A percentile compares a stretch with the other conserved stretches of the same genome.
These are phyloP conservation scores for Pocillopora meandrina DNA, from an alignment of 92 coral and sea anemone species.

Conservation along the genomic window DNA sequence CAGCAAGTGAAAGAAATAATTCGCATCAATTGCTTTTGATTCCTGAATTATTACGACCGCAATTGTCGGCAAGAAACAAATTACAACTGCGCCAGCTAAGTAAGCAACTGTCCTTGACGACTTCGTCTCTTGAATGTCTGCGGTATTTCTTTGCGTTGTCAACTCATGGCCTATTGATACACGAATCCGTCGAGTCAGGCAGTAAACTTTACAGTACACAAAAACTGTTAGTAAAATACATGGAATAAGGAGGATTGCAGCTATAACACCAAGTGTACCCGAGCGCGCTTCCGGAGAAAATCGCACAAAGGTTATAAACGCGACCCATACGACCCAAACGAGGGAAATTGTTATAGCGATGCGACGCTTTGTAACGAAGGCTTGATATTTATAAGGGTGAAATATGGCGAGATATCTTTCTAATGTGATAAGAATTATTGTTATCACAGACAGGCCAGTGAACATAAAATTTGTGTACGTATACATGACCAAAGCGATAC, in stretches of 20 bases:
- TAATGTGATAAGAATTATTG: slow-evolving; percentile 65
- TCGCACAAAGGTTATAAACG: slow-evolving; percentile 49
- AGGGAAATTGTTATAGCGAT: slow-evolving; percentile 38
- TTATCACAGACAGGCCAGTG: slow-evolving; percentile 72
- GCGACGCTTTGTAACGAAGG: slow-evolving; percentile 49
- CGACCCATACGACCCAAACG: slow-evolving; percentile 65
- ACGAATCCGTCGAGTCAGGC: slow-evolving; percentile 50
- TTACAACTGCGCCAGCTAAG: slow-evolving; percentile 57
- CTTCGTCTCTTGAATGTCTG: slow-evolving; percentile 61
- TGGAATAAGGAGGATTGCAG: slow-evolving; percentile 50
- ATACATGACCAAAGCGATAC: slow-evolving; percentile 61
- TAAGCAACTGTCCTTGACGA: slow-evolving; percentile 66
- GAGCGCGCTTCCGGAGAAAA: slow-evolving; percentile 59
- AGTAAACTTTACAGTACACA: slow-evolving; percentile 67
- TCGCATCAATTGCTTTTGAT: slow-evolving; percentile 21
- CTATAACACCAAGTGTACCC: slow-evolving; percentile 43
- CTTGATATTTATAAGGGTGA: slow-evolving; percentile 70
- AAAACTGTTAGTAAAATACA: slow-evolving; percentile 56
- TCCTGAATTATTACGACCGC: slow-evolving; percentile 48
- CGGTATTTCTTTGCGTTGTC: slow-evolving; percentile 25
- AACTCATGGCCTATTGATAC: slow-evolving; percentile 28
- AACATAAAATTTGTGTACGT: slow-evolving; percentile 63
- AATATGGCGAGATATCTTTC: slow-evolving; percentile 80
- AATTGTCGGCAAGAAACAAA: slow-evolving; percentile 73
- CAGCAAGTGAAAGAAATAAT: slow-evolving; percentile 60